Conservation (phyloP, 2,888 invertebrate species). For the Laothoe populi region DNA sequence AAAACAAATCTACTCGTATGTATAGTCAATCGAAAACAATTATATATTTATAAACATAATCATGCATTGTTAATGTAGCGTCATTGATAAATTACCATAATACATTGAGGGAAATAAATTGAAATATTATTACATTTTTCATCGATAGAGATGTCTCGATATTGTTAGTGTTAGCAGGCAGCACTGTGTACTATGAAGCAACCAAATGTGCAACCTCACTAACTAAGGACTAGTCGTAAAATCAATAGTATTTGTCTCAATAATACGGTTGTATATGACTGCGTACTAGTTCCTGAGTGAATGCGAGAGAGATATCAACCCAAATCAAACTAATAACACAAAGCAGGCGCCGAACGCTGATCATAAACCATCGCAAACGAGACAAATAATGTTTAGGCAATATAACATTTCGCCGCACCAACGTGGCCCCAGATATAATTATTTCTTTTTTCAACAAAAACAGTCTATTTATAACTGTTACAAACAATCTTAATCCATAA, state of each 20-base stretch:
- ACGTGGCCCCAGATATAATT: conserved; percentile 28
- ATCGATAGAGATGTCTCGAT: conserved; percentile 9
- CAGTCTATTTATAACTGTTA: conserved; percentile 33
- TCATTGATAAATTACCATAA: conserved; percentile 25
- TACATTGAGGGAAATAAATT: conserved; percentile 18
- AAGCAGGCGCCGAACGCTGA: not conserved
- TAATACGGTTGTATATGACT: not conserved
- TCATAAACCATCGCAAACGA: not conserved
- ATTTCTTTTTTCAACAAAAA: conserved; percentile 20
- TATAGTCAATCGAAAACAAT: conserved; percentile 26
- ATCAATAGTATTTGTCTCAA: conserved; percentile 17
- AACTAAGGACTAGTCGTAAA: conserved; percentile 24
- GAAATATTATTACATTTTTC: conserved; percentile 19
- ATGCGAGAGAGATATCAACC: not conserved
- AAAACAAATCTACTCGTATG: conserved; percentile 1
- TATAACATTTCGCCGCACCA: conserved; percentile 18
- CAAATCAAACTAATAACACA: not conserved
- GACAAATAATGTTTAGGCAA: conserved; percentile 21
- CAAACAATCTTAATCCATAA: conserved; percentile 23
- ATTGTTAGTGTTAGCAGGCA: conserved; percentile 21
- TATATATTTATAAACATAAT: conserved; percentile 35
- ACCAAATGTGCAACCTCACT: conserved; percentile 4
- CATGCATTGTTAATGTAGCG: conserved; percentile 28
- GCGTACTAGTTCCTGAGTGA: not conserved
- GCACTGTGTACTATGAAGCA: not conserved